These are phyloP conservation scores for Calonectris borealis DNA, from an alignment of 2,113 vertebrate species.

Conservation along the genomic window DNA sequence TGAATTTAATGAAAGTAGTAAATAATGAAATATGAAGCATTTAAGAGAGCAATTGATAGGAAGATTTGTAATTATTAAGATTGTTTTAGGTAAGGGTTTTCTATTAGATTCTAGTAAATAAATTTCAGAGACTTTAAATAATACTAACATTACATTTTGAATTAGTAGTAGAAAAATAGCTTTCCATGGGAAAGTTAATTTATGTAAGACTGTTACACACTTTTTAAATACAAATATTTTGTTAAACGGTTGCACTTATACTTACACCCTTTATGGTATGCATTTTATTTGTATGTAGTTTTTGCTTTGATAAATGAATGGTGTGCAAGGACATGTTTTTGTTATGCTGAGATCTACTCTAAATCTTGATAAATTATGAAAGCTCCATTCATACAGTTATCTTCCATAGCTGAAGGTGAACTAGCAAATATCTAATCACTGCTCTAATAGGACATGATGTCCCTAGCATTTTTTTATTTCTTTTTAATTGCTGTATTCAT, in stretches of 20 bases:
- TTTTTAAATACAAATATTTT: neutral
- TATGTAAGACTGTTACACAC: neutral
- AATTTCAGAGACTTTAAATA: neutral
- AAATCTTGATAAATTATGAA: neutral
- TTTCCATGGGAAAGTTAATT: neutral
- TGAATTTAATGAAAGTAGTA: neutral
- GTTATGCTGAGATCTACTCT: neutral
- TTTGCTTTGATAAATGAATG: neutral
- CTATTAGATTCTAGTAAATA: neutral
- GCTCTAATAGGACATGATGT: neutral
- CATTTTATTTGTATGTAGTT: neutral
- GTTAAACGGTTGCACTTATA: neutral
- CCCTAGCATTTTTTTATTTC: neutral
- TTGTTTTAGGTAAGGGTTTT: neutral
- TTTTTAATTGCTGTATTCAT: neutral
- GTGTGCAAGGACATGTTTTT: neutral
- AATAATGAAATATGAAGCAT: constrained; percentile 32
- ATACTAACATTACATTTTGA: neutral
- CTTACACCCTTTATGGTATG: neutral
- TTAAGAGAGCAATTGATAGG: constrained; percentile 23
- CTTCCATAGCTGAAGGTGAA: constrained; percentile 20
- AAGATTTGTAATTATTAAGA: neutral
- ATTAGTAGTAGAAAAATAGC: neutral
- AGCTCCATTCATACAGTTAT: neutral
- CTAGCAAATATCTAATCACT: neutral